Percentiles rank a stretch among this genome's conserved stretches.
These are phyloP conservation scores for Zophobas atratus DNA, from an alignment of 1,140 invertebrate genomes.

Conservation along the genomic window DNA sequence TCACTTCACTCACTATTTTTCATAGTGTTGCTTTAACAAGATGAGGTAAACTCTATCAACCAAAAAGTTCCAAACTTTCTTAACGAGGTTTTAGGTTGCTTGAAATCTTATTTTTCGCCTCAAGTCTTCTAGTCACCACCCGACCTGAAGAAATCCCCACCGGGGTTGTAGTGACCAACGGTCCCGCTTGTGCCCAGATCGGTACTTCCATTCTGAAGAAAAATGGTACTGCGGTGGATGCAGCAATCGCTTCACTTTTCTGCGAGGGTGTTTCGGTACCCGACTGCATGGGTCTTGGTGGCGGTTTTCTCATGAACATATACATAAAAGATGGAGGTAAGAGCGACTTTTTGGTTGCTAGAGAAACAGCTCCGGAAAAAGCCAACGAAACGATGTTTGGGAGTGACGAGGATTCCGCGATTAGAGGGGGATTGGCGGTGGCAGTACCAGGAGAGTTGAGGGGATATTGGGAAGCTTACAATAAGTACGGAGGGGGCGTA, in stretches of 20 bases:
- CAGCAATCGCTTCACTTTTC: constrained; percentile 83
- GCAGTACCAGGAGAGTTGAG: constrained; percentile 93
- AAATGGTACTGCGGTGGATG: constrained; percentile 85
- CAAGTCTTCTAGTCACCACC: too few relatives aligned
- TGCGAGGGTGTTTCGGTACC: constrained; percentile 86
- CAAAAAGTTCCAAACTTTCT: too few relatives aligned
- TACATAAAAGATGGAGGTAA: constrained; percentile 74
- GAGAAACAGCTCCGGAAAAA: constrained; percentile 78
- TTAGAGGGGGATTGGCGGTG: constrained; percentile 79
- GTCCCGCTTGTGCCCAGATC: constrained; percentile 65
- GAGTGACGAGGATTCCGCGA: constrained; percentile 43
- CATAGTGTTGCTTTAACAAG: too few relatives aligned
- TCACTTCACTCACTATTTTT: too few relatives aligned
- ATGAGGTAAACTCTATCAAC: too few relatives aligned
- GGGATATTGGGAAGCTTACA: constrained; percentile 88
- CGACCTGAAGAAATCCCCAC: background rate
- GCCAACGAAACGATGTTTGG: constrained; percentile 77
- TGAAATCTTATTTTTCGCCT: too few relatives aligned
- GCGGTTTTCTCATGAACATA: constrained; percentile 85
- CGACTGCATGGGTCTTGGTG: constrained; percentile 87
- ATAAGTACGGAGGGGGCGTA: constrained; percentile 84
- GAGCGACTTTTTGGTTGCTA: constrained; percentile 74
- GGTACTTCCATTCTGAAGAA: constrained; percentile 61
- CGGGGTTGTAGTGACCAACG: constrained; percentile 65
- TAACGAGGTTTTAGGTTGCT: too few relatives aligned